Evolutionary conservation across 2,113 vertebrate genomes (phyloP), one percentile per base, ranked within the genome.

Genomic region (Pipra filicauda): DNA sequence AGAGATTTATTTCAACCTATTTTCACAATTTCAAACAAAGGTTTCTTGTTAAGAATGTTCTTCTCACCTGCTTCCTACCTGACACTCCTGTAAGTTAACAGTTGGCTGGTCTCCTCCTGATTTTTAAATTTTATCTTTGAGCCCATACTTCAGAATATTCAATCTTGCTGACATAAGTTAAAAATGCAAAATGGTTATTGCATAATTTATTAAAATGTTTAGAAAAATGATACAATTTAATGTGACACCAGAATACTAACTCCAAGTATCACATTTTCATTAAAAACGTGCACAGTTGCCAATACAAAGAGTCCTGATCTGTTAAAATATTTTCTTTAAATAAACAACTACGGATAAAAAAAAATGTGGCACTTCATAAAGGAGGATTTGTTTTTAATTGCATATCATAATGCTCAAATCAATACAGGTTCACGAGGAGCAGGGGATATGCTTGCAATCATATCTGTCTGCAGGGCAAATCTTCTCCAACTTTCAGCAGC

Each of bases 1-100:
- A 92, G 76, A 97, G 41, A 86, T 98, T 98, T 98, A 98, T 97
- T 98, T 93, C 95, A 97, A 96, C 73, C 84, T 89, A 72, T 39
- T 85, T 95, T 94, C 91, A 96, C 85, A 97, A 97, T 57, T 95
- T 86, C 88, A 81, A 82, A 95, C 0, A 11, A 96, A 51, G 61
- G 82, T n/a, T 93, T 85, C 95, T 84, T 89, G 33, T 71, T 79
- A 82, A 93, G 49, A 95, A 89, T 15, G 8, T 71, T 89, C 10
- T 33, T 96, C 93, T 91, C 57, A 95, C 91, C 91, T 96, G 65
- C 84, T 85, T 96, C 81, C 85, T 80, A 39, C 55, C 83, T 89
- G 85, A 95, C 89, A 72, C 49, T 77, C 64, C 15, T 18, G 49
- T 58, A 84, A 84, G 72, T 78, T 65, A 95, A 67, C 73, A 70